Evolutionary conservation across 92 coral and sea anemone genomes (phyloP).

Genomic region (Zoanthus sansibaricus): DNA sequence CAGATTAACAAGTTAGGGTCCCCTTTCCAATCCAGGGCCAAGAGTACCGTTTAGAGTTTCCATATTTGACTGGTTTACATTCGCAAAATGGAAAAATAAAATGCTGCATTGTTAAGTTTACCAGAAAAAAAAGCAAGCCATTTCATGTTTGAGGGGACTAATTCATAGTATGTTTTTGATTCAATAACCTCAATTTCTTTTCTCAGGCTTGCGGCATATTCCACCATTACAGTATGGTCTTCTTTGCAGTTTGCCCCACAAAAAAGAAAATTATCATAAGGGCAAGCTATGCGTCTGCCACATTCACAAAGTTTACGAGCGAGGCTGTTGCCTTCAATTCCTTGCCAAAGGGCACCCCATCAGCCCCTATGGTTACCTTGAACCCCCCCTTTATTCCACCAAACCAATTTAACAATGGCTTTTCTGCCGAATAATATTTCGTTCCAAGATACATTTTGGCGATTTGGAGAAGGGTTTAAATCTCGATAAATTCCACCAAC

Average conservation of each 20-base stretch:
- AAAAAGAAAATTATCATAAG: slow-evolving; percentile 40
- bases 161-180: slow-evolving; percentile 65
- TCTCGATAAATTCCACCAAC: slow-evolving; percentile 11
- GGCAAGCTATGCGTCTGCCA: slow-evolving; percentile 30
- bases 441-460: slow-evolving; percentile 5
- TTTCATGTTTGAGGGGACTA: slow-evolving; percentile 81
- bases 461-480: slow-evolving; percentile 21
- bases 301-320: slow-evolving; percentile 50
- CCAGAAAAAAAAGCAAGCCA: slow-evolving; percentile 78
- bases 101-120: slow-evolving; percentile 57
- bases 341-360: slow-evolving; percentile 59
- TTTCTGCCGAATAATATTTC: slow-evolving; percentile 3
- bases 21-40: slow-evolving; percentile 41
- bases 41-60: slow-evolving; percentile 60
- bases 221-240: slow-evolving; percentile 37
- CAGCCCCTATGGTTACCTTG: slow-evolving; percentile 47
- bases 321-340: slow-evolving; percentile 41
- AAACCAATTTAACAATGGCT: slow-evolving; percentile 8
- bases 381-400: slow-evolving; percentile 9
- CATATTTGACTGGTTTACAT: slow-evolving; percentile 70
- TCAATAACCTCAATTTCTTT: slow-evolving; percentile 56
- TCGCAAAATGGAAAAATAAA: slow-evolving; percentile 63
- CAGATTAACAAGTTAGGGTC: no score
- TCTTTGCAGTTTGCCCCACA: slow-evolving; percentile 42
- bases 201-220: slow-evolving; percentile 27